A percentile compares a stretch with the other conserved stretches of the same genome.
Conservation (phyloP, 2,113 vertebrate genomes). For the Oreochromis tanganicae region DNA sequence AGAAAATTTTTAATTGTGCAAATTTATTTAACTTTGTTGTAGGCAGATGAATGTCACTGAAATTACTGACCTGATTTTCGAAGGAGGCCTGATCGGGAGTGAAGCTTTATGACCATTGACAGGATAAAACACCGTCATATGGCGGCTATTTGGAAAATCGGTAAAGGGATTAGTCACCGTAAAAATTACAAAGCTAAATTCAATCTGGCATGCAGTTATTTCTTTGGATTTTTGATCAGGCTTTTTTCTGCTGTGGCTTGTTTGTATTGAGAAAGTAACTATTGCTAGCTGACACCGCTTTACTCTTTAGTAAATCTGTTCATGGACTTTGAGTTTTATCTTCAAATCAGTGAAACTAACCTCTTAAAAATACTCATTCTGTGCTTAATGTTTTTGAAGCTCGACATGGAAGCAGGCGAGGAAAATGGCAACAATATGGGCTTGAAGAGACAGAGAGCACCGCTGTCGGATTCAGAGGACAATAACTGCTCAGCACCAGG, state of each 20-base stretch:
- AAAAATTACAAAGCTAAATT: not conserved
- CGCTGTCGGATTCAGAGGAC: conserved; percentile 66
- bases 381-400: not conserved
- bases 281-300: not conserved
- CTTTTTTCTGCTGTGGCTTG: not conserved
- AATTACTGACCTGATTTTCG: not conserved
- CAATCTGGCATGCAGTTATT: not conserved
- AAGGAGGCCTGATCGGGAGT: not conserved
- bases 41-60: not conserved
- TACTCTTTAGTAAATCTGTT: not conserved
- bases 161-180: not conserved
- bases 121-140: fast-evolving
- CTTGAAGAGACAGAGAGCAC: conserved; percentile 62
- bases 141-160: not conserved
- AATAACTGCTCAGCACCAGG: conserved; percentile 37
- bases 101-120: not conserved
- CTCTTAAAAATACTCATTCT: not conserved
- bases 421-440: not conserved
- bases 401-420: conserved; percentile 31
- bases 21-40: not conserved
- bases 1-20: not conserved
- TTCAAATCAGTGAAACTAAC: not conserved
- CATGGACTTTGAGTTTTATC: not conserved
- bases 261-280: not conserved
- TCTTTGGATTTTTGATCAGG: not conserved